Percentiles rank a stretch among this genome's conserved stretches.
These are phyloP conservation scores for Ovis canadensis DNA, from an alignment of 2,113 vertebrate species.

Conservation along the genomic window DNA sequence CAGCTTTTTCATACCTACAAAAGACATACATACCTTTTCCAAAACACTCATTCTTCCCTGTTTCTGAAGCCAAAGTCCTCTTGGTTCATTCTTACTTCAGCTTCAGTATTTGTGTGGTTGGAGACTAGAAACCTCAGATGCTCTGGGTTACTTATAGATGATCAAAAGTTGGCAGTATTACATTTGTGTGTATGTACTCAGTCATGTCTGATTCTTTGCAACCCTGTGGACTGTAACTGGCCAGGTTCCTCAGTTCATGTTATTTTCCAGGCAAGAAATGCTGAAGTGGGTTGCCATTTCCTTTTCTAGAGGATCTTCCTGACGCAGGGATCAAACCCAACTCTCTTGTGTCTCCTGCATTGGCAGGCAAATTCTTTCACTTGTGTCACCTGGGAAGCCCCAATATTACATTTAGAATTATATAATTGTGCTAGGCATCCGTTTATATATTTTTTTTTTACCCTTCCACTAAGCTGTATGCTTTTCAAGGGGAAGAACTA, in stretches of 20 bases:
- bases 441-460: background rate
- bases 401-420: background rate
- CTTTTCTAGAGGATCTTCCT: background rate
- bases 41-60: background rate
- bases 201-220: background rate
- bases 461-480: background rate
- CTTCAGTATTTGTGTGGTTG: background rate
- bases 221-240: background rate
- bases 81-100: background rate
- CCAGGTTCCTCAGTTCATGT: background rate
- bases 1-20: background rate
- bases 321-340: background rate
- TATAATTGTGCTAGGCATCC: background rate
- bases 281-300: background rate
- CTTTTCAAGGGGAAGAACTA: background rate
- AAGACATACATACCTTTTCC: background rate
- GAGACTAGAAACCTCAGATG: background rate
- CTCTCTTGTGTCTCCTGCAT: background rate
- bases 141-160: background rate
- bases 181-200: background rate
- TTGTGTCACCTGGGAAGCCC: background rate
- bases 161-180: background rate
- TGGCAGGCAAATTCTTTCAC: background rate
- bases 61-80: background rate
- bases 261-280: background rate